Base-by-base conservation (phyloP, 2,113 vertebrate genomes). In the Motacilla tschutschensis region DNA sequence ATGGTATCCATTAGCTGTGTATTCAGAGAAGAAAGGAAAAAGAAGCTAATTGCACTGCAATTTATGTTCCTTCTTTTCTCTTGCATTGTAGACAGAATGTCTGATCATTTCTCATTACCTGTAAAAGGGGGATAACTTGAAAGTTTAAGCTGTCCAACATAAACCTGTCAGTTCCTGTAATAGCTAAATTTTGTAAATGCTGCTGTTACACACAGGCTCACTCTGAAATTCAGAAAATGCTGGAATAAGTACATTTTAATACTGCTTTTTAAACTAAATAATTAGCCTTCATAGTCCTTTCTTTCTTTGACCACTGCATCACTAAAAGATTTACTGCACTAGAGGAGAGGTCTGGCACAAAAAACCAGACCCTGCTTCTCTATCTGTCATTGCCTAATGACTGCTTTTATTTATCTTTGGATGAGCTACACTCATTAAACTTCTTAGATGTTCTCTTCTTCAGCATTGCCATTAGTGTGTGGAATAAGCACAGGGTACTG, bases 71-170 rank as follows among this genome's bases (percentile, higher is more conserved):
- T 85, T 57, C 71, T 79, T 89, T 87, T 84, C 63, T 72, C 51
- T 59, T 78, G 83, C 65, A 83, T 80, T 95, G 89, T 84, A 89
- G 75, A 72, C 83, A 88, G 88, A 92, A 95, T 85, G 93, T 83
- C 71, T 92, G 65, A 59, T 86, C n/a, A 11, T 71, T 92, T 92
- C 83, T 95, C 89, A 93, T 95, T 95, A 96, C 70, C 89, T 87
- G 82, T 87, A 82, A 79, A 88, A 93, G 70, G 50, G 36, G 36
- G 58, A 54, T 55, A 63, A 73, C 59, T 75, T 59, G 75, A 88
- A 94, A 87, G 71, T 95, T 91, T 85, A 82, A 93, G 70, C 70
- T 90, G 82, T 80, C 93, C 77, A 33, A 92, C 78, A 65, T 70
- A 95, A 95, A 83, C 72, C 67, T 77, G 43, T 66, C 48, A 59